A percentile compares a stretch with the other conserved stretches of the same genome.
Evolutionary conservation across 1,140 invertebrate genomes (phyloP).

Genomic region (Aphelinus certus): DNA sequence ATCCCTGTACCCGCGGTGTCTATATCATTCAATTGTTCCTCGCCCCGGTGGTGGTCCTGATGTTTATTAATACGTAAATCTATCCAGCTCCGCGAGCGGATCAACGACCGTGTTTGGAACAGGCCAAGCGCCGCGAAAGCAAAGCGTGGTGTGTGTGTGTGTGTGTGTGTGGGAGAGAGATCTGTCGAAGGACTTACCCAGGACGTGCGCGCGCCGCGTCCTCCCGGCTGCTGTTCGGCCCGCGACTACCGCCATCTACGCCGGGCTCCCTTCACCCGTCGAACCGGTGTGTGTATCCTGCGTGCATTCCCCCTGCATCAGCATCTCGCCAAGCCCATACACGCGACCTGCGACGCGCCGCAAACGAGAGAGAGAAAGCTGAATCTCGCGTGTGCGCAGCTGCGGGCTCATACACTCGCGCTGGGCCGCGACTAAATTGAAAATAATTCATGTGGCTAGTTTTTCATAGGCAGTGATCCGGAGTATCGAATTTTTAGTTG

Average conservation of each 20-base stretch:
- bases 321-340: neutral
- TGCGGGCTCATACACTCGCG: no score
- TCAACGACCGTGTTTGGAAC: no score
- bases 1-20: neutral
- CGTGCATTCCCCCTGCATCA: neutral
- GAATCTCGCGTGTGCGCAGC: no score
- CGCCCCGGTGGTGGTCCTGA: neutral
- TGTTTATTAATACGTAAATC: constrained; percentile 11
- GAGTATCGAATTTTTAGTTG: no score
- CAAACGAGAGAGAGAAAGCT: neutral
- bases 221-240: constrained; percentile 25
- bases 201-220: neutral
- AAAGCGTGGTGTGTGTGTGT: no score
- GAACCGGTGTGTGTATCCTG: neutral
- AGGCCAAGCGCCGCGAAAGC: no score
- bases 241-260: constrained; percentile 21
- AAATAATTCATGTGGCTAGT: no score
- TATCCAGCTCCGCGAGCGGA: no score
- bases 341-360: neutral
- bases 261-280: neutral
- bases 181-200: no score
- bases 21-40: constrained; percentile 14
- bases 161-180: no score
- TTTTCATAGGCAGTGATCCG: no score
- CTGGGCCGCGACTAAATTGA: no score